Percentiles rank a stretch among this genome's conserved stretches.
phyloP scores from a whole-genome alignment of 2,113 vertebrate species.

The Athene cunicularia region DNA sequence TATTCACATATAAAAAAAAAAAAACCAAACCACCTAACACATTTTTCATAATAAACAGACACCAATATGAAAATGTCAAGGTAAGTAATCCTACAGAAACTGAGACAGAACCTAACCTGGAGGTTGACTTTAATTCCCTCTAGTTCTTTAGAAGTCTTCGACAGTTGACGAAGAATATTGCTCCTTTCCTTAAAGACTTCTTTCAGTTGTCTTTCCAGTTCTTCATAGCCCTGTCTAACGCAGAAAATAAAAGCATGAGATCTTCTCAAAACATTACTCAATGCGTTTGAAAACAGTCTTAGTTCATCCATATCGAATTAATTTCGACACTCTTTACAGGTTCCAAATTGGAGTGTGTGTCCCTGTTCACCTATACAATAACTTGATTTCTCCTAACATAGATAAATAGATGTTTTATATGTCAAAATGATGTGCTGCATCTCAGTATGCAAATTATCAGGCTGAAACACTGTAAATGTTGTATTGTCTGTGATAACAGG shows the following conservation, averaged over 20 bases:
- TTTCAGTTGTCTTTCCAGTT: constrained; percentile 91
- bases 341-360: not conserved
- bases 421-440: not conserved
- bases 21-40: fast-evolving
- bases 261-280: not conserved
- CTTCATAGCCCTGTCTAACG: constrained; percentile 91
- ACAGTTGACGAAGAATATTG: constrained; percentile 89
- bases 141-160: constrained; percentile 92
- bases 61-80: not conserved
- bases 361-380: not conserved
- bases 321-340: not conserved
- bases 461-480: not conserved
- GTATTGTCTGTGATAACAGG: not conserved
- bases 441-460: not conserved
- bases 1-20: not conserved
- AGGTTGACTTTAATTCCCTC: constrained; percentile 93
- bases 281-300: not conserved
- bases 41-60: not conserved
- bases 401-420: not conserved
- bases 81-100: not conserved
- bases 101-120: constrained; percentile 79
- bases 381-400: not conserved
- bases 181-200: constrained; percentile 93
- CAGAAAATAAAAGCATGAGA: constrained; percentile 69
- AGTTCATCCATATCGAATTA: not conserved